Evolutionary conservation across 2,888 invertebrate genomes (phyloP), one percentile per base, ranked within the genome.

Genomic region (Atherix ibis): DNA sequence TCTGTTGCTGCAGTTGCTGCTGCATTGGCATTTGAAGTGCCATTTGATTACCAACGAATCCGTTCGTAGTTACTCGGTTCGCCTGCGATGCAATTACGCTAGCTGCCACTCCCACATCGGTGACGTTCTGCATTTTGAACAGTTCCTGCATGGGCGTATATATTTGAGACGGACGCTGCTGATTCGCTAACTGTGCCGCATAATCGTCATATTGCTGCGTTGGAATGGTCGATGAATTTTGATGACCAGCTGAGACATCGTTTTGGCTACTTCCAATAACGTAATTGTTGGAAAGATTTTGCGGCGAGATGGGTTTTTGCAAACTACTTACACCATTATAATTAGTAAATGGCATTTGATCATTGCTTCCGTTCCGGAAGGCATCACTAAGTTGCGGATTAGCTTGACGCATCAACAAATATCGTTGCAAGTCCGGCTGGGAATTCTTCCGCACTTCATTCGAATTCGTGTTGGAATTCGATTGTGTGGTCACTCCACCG

Each of bases 1-100:
- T 54, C 22, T 58, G 50, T 38, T 46, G 51, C 5, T 64, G 62
- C 3, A 63, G 58, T 31, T 37, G 56, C 5, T 64, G 62, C 3
- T 64, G 58, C 34, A 65, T 66, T 35, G 66, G 66, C 6, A 61
- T 39, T 38, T 56, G 56, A 57, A 71, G 37, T 56, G 60, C 43
- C n/a, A n/a, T n/a, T n/a, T n/a, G n/a, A n/a, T n/a, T n/a, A n/a
- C n/a, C n/a, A n/a, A n/a, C n/a, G n/a, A n/a, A n/a, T n/a, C n/a
- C 44, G 46, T 39, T 49, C 43, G 18, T 48, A 50, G 28, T 43
- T 45, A 32, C 51, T 48, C 37, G 56, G 57, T 37, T 60, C 25
- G 34, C 41, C 39, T 26, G 22, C 18, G n/a, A 27, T 8, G 12
- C 26, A 8, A 30, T 29, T n/a, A n/a, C n/a, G n/a, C n/a, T n/a